Percentiles rank a stretch among this genome's conserved stretches.
Conservation (phyloP, 2,888 invertebrate genomes). For the Pseudeuparius sepicola region DNA sequence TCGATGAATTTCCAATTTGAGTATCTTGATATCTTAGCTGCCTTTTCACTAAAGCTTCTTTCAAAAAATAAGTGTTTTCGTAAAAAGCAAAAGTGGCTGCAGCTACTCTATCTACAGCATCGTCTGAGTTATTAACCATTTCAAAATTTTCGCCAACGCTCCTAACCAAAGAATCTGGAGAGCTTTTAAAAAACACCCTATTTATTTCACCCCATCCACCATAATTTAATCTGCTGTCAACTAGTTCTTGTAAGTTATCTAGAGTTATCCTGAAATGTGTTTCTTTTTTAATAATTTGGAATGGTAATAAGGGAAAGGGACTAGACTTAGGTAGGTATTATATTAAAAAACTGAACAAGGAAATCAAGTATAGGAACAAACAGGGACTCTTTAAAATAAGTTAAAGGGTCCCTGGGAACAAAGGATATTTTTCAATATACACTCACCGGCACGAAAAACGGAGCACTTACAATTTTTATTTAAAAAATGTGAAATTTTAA, state of each 20-base stretch:
- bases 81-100: constrained; percentile 68
- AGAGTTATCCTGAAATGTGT: constrained; percentile 56
- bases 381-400: too few species aligned
- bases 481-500: too few species aligned
- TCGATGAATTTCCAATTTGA: neutral
- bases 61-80: constrained; percentile 63
- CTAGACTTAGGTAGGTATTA: neutral
- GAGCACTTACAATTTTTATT: too few species aligned
- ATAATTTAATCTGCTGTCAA: constrained; percentile 52
- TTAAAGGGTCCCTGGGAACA: too few species aligned
- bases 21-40: constrained; percentile 36
- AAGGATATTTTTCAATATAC: too few species aligned
- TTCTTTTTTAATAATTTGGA: neutral
- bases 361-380: too few species aligned
- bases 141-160: constrained; percentile 59
- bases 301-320: neutral
- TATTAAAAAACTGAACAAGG: too few species aligned
- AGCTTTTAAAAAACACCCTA: constrained; percentile 58
- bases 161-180: constrained; percentile 56
- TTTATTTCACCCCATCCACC: constrained; percentile 67
- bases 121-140: constrained; percentile 48
- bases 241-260: constrained; percentile 61
- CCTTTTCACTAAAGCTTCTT: constrained; percentile 51
- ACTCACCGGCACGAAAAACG: too few species aligned
- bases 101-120: constrained; percentile 56